Percentiles rank a stretch among this genome's conserved stretches.
Evolutionary conservation across 2,113 vertebrate genomes (phyloP).

Genomic region (Apaloderma vittatum): DNA sequence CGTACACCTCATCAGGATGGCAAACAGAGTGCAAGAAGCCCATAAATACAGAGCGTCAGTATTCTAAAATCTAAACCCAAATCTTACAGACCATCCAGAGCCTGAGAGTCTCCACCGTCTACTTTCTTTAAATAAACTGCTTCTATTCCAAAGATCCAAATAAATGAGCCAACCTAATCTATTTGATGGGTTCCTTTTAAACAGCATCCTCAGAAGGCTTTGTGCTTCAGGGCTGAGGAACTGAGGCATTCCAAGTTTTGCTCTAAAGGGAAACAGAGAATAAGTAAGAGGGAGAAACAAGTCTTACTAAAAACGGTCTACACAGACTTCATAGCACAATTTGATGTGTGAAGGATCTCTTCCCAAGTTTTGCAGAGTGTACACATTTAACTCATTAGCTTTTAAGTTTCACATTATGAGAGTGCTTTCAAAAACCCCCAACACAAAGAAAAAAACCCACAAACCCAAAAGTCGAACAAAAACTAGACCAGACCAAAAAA

Average conservation of each 20-base stretch:
- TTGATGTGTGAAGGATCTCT: neutral
- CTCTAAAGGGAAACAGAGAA: conserved; percentile 78
- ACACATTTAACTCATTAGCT: neutral
- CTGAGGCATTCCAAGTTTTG: conserved; percentile 98
- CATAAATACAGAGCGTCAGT: neutral
- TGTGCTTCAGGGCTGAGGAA: conserved; percentile 97
- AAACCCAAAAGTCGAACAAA: neutral
- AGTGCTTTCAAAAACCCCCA: neutral
- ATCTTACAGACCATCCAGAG: neutral
- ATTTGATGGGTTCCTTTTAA: conserved; percentile 96
- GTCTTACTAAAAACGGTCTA: neutral
- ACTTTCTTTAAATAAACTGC: neutral
- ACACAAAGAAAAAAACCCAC: neutral
- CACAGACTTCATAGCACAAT: neutral
- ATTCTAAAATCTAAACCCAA: neutral
- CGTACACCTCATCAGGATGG: neutral
- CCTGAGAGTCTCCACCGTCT: neutral
- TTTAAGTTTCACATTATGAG: neutral
- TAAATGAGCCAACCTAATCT: conserved; percentile 88
- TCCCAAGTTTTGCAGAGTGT: neutral
- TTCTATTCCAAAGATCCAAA: neutral
- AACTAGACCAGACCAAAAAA: neutral
- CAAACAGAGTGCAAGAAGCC: neutral
- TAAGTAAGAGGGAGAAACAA: neutral
- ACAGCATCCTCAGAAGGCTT: conserved; percentile 95